phyloP scores from a whole-genome alignment of 2,888 invertebrate genomes.

The Malthinus seriepunctatus region DNA sequence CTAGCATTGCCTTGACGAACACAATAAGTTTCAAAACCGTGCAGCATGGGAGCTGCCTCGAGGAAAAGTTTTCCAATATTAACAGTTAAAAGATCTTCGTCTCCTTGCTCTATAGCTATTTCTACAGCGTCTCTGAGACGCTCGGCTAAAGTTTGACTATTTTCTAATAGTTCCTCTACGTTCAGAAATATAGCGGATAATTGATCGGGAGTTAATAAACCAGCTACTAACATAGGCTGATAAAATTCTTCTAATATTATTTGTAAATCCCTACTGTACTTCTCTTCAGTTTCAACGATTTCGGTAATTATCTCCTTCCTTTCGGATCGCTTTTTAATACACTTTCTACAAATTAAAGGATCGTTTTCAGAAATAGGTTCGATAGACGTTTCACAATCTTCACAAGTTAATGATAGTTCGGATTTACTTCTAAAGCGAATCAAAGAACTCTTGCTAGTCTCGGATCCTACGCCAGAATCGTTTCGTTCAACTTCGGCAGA shows the following conservation, averaged over 20 bases:
- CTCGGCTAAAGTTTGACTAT: conserved; percentile 83
- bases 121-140: conserved; percentile 86
- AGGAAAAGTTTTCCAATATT: conserved; percentile 90
- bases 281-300: conserved; percentile 94
- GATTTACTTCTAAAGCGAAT: conserved; percentile 73
- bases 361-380: conserved; percentile 78
- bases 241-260: conserved; percentile 93
- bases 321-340: conserved; percentile 84
- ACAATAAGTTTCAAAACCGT: conserved; percentile 94
- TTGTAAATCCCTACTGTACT: conserved; percentile 90
- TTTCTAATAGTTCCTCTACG: conserved; percentile 87
- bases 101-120: conserved; percentile 79
- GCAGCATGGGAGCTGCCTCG: conserved; percentile 90
- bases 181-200: conserved; percentile 91
- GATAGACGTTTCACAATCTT: conserved; percentile 84
- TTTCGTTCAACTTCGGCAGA: conserved; percentile 84
- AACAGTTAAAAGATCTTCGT: conserved; percentile 83
- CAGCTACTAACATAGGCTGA: conserved; percentile 91
- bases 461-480: conserved; percentile 91
- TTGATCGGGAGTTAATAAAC: conserved; percentile 88
- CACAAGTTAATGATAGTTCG: conserved; percentile 61
- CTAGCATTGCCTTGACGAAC: conserved; percentile 91
- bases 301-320: conserved; percentile 93
- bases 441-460: conserved; percentile 85
- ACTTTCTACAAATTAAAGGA: conserved; percentile 84